A percentile compares a stretch with the other conserved stretches of the same genome.
Evolutionary conservation across 1,140 invertebrate species (phyloP).

Genomic region (Pseudoatta argentina): DNA sequence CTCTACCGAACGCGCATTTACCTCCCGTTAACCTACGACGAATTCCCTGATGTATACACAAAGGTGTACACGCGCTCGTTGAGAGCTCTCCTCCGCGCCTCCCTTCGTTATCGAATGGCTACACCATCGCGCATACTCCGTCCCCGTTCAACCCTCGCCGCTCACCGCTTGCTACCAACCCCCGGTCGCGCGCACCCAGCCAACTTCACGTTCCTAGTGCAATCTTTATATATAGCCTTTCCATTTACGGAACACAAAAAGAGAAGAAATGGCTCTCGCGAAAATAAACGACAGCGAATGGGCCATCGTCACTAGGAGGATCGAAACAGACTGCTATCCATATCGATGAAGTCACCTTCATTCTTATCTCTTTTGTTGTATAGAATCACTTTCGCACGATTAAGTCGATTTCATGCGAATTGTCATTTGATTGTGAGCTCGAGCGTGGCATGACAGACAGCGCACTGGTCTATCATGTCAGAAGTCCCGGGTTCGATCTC

Average conservation of each 20-base stretch:
- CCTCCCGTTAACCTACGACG: constrained; percentile 52
- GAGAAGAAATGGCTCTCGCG: constrained; percentile 26
- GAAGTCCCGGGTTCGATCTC: too few relatives aligned
- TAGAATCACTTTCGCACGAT: neutral
- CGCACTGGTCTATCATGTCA: too few relatives aligned
- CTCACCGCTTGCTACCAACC: constrained; percentile 27
- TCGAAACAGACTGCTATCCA: neutral
- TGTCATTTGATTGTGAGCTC: neutral
- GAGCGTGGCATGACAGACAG: too few relatives aligned
- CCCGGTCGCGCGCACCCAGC: constrained; percentile 57
- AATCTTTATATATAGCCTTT: constrained; percentile 40
- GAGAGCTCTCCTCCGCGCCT: constrained; percentile 67
- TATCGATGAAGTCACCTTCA: neutral
- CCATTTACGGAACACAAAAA: constrained; percentile 10
- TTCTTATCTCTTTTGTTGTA: neutral
- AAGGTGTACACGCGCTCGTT: constrained; percentile 69
- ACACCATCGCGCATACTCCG: constrained; percentile 68
- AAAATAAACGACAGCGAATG: constrained; percentile 35
- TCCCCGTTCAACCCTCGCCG: constrained; percentile 62
- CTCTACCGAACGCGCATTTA: constrained; percentile 60
- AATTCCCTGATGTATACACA: constrained; percentile 64
- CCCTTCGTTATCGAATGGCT: constrained; percentile 73
- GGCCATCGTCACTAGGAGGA: neutral
- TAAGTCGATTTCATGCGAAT: neutral
- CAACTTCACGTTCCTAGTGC: constrained; percentile 37